Percentiles rank a stretch among this genome's conserved stretches.
phyloP scores from a whole-genome alignment of 2,113 vertebrate genomes.

The Tachysurus vachellii region DNA sequence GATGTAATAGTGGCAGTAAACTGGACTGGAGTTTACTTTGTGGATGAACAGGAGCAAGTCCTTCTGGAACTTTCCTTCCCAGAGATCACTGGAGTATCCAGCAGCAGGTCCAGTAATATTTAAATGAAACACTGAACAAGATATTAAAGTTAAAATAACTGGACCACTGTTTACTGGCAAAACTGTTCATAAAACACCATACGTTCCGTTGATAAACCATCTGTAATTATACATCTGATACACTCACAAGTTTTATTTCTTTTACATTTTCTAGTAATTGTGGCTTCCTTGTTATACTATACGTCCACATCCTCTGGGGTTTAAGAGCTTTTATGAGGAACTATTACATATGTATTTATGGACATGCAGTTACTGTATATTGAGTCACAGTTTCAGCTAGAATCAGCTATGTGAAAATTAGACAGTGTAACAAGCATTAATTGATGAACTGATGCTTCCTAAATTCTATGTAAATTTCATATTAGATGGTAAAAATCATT shows the following conservation, averaged over 20 bases:
- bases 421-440: not conserved
- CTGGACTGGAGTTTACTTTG: slow-evolving; percentile 97
- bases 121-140: not conserved
- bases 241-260: not conserved
- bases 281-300: not conserved
- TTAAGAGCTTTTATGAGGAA: not conserved
- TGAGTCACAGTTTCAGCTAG: not conserved
- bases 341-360: not conserved
- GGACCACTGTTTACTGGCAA: not conserved
- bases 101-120: slow-evolving; percentile 80
- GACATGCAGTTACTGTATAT: not conserved
- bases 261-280: not conserved
- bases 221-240: not conserved
- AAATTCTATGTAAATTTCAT: not conserved
- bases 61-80: slow-evolving; percentile 95
- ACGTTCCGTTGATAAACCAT: not conserved
- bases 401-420: not conserved
- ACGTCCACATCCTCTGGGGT: not conserved
- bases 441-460: not conserved
- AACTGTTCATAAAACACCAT: not conserved
- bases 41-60: slow-evolving; percentile 97
- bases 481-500: not conserved
- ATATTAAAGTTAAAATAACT: not conserved
- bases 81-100: slow-evolving; percentile 92
- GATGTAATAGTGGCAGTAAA: slow-evolving; percentile 97